These are phyloP conservation scores for Drosophila aff. DNA, from an alignment of 1,140 invertebrate genomes.

Conservation along the genomic window DNA sequence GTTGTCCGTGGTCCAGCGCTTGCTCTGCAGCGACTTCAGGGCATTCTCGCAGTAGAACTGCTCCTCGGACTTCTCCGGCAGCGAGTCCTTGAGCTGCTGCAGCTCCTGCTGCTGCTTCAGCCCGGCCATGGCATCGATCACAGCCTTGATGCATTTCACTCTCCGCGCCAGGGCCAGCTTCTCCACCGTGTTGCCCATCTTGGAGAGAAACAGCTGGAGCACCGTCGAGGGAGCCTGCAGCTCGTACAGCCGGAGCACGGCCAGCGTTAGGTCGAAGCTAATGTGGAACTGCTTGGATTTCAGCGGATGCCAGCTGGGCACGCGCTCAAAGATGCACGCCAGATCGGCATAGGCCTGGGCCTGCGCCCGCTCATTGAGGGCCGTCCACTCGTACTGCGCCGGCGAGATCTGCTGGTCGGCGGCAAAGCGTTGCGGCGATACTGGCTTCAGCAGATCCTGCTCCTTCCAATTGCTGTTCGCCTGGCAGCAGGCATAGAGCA, in stretches of 20 bases:
- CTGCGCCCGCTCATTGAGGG: conserved; percentile 76
- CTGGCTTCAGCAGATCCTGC: conserved; percentile 57
- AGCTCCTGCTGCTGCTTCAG: conserved; percentile 78
- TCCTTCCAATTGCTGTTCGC: conserved; percentile 83
- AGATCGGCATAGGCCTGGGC: conserved; percentile 80
- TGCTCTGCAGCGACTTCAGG: conserved; percentile 73
- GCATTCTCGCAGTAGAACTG: conserved; percentile 84
- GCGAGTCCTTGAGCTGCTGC: conserved; percentile 65
- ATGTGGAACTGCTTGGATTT: conserved; percentile 83
- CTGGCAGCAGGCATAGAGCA: conserved; percentile 74
- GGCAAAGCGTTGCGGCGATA: conserved; percentile 71
- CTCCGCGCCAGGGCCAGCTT: conserved; percentile 70
- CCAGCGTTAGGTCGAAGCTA: conserved; percentile 75
- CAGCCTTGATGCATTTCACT: conserved; percentile 75
- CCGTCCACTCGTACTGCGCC: conserved; percentile 83
- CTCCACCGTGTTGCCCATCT: conserved; percentile 73
- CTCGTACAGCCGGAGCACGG: conserved; percentile 69
- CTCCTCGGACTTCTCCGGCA: conserved; percentile 75
- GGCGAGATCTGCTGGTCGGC: conserved; percentile 74
- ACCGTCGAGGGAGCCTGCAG: conserved; percentile 73
- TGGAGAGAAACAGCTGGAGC: conserved; percentile 75
- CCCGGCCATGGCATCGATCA: conserved; percentile 77
- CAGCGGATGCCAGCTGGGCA: conserved; percentile 73
- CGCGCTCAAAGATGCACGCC: conserved; percentile 80
- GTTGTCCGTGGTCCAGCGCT: conserved; percentile 83